Conservation (phyloP, 2,113 vertebrate species). For the Zosterops japonicus region DNA sequence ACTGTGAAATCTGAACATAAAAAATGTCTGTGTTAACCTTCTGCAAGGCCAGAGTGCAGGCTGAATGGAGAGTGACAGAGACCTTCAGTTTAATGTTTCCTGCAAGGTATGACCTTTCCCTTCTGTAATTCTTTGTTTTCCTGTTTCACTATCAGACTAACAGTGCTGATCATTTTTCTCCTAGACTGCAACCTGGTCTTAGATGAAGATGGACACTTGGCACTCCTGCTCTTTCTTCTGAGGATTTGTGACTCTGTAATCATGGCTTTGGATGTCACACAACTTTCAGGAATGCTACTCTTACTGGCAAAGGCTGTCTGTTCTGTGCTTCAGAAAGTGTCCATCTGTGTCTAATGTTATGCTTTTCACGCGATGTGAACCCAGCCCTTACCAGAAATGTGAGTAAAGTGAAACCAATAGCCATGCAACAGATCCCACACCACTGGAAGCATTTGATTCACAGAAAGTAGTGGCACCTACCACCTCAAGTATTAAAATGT, state of each 20-base stretch:
- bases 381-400: background rate
- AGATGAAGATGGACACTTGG: background rate
- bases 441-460: background rate
- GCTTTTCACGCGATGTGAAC: background rate
- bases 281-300: background rate
- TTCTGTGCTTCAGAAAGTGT: background rate
- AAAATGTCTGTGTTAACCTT: background rate
- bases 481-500: background rate
- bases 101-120: background rate
- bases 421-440: background rate
- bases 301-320: background rate
- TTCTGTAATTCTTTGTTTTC: background rate
- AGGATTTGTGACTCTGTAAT: background rate
- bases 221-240: background rate
- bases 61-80: background rate
- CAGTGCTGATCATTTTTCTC: background rate
- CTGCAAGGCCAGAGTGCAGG: background rate
- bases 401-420: background rate
- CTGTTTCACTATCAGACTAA: background rate
- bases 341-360: background rate
- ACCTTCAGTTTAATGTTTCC: background rate
- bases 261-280: background rate
- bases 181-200: background rate
- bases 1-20: background rate
- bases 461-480: background rate